Evolutionary conservation across 2,888 invertebrate genomes (phyloP).

Genomic region (Matsumyia berberina): DNA sequence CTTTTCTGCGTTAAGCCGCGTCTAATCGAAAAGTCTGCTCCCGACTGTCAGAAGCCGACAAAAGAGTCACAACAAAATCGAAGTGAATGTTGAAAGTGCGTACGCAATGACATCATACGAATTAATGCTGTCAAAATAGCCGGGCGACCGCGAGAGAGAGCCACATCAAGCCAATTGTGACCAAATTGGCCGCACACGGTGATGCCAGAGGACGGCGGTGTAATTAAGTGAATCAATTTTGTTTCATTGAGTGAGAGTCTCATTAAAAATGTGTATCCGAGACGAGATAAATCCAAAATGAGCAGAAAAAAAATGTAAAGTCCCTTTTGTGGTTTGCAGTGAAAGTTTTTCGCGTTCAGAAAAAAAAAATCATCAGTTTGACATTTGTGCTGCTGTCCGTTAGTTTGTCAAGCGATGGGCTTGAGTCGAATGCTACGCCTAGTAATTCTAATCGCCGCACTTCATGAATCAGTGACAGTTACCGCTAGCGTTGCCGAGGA

Average conservation of each 20-base stretch:
- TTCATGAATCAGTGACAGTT: constrained; percentile 48
- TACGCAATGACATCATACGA: constrained; percentile 71
- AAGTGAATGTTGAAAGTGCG: constrained; percentile 53
- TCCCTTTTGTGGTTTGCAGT: constrained; percentile 5
- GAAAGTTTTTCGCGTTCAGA: constrained; percentile 11
- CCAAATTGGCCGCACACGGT: constrained; percentile 48
- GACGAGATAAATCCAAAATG: constrained; percentile 33
- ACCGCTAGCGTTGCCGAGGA: constrained; percentile 42
- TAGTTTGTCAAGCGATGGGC: constrained; percentile 72
- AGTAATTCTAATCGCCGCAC: constrained; percentile 51
- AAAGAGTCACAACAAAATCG: constrained; percentile 44
- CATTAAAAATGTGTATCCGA: constrained; percentile 27
- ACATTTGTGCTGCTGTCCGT: constrained; percentile 36
- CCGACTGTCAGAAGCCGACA: constrained; percentile 48
- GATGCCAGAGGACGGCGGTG: constrained; percentile 52
- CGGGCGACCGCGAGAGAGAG: constrained; percentile 26
- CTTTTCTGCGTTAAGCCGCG: constrained; percentile 22
- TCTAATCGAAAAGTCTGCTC: constrained; percentile 35
- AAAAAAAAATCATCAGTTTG: constrained; percentile 29
- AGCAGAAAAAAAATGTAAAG: constrained; percentile 39
- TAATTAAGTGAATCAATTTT: constrained; percentile 51
- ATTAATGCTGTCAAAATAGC: constrained; percentile 66
- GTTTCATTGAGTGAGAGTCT: background rate
- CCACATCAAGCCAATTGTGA: constrained; percentile 34
- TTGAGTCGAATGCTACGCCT: constrained; percentile 65